A percentile compares a stretch with the other conserved stretches of the same genome.
phyloP scores from a whole-genome alignment of 2,888 invertebrate species.

The Ryuthela nishihirai region DNA sequence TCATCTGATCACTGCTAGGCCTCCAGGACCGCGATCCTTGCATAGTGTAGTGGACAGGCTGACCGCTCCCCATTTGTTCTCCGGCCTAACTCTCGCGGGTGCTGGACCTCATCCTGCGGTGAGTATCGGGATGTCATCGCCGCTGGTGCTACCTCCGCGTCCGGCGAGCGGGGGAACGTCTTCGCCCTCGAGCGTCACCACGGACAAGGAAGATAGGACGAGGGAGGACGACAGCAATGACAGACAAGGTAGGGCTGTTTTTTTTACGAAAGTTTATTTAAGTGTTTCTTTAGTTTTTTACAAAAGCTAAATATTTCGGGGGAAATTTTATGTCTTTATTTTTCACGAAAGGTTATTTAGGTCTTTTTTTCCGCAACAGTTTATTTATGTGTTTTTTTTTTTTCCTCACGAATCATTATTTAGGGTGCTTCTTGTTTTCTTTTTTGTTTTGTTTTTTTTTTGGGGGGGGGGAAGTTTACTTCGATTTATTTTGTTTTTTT shows the following conservation, averaged over 20 bases:
- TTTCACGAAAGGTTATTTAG: too few relatives aligned
- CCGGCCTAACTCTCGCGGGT: slow-evolving; percentile 4
- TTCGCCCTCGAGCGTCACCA: slow-evolving; percentile 18
- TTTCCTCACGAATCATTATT: too few relatives aligned
- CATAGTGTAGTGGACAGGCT: slow-evolving; percentile 34
- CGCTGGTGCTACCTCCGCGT: slow-evolving; percentile 22
- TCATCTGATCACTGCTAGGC: slow-evolving; percentile 10
- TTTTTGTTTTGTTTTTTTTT: too few relatives aligned
- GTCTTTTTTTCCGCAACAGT: too few relatives aligned
- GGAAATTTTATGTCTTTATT: too few relatives aligned
- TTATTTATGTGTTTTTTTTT: too few relatives aligned
- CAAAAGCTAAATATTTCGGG: too few relatives aligned
- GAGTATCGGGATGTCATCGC: slow-evolving; percentile 19
- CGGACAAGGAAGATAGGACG: slow-evolving; percentile 26
- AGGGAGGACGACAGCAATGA: slow-evolving; percentile 24
- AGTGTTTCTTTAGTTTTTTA: too few relatives aligned
- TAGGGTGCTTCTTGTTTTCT: too few relatives aligned
- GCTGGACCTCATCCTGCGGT: background rate
- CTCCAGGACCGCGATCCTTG: slow-evolving; percentile 20
- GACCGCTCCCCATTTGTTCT: slow-evolving; percentile 15
- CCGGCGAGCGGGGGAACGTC: slow-evolving; percentile 29
- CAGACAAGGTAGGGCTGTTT: slow-evolving; percentile 25
- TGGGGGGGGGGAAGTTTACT: too few relatives aligned
- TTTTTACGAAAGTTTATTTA: too few relatives aligned
- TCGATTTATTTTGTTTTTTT: too few relatives aligned